Evolutionary conservation across 2,888 invertebrate species (phyloP).

Genomic region (Oxytorus armatus): DNA sequence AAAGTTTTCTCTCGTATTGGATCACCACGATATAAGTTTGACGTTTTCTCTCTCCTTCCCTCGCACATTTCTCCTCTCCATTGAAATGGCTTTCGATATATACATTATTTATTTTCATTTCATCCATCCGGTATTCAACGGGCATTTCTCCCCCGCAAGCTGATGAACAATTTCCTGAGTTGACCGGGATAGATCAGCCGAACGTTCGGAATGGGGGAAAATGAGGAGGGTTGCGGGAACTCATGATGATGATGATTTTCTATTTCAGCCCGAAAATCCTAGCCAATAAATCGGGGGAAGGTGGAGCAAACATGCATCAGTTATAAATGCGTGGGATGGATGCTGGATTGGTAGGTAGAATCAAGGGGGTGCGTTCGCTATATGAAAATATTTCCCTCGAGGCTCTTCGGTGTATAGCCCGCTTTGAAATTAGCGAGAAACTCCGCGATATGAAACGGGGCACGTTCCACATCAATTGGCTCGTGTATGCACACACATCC

Average conservation of each 20-base stretch:
- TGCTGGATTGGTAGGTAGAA: too few relatives aligned
- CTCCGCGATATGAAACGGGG: slow-evolving; percentile 50
- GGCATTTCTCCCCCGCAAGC: too few relatives aligned
- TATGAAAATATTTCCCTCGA: slow-evolving; percentile 63
- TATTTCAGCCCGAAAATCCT: slow-evolving; percentile 13
- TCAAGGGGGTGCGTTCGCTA: slow-evolving; percentile 18
- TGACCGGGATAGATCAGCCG: neutral
- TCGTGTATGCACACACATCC: slow-evolving; percentile 22
- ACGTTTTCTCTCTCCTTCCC: too few relatives aligned
- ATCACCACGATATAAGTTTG: slow-evolving; percentile 46
- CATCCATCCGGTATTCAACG: too few relatives aligned
- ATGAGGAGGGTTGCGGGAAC: neutral
- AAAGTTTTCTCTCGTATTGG: slow-evolving; percentile 40
- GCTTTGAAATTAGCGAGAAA: slow-evolving; percentile 67
- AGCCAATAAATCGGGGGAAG: slow-evolving; percentile 52
- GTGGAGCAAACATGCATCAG: neutral
- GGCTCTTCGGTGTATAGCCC: slow-evolving; percentile 30
- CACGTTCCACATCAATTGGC: slow-evolving; percentile 61
- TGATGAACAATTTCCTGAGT: slow-evolving; percentile 53
- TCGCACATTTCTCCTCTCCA: neutral
- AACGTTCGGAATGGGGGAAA: neutral
- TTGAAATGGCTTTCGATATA: neutral
- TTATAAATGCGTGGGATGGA: slow-evolving; percentile 1
- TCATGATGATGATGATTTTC: slow-evolving; percentile 24
- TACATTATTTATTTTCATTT: slow-evolving; percentile 12